A percentile compares a stretch with the other conserved stretches of the same genome.
Conservation (phyloP, 2,888 invertebrate genomes). For the Malacosoma neustria region DNA sequence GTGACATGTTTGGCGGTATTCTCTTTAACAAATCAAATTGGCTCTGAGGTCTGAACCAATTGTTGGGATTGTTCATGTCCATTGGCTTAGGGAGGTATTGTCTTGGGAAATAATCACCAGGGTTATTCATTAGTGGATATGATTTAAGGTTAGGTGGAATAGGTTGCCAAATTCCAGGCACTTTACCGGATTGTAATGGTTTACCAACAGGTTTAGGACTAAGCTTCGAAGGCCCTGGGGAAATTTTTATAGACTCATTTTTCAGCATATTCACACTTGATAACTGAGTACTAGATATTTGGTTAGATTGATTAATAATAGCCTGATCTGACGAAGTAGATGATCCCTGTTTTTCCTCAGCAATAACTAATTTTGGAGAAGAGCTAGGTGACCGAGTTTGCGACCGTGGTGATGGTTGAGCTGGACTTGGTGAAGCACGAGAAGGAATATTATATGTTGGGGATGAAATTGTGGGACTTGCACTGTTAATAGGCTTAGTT, state of each 20-base stretch:
- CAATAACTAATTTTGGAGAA: slow-evolving; percentile 67
- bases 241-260: slow-evolving; percentile 39
- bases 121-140: slow-evolving; percentile 32
- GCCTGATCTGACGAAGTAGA: slow-evolving; percentile 35
- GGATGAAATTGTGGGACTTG: slow-evolving; percentile 33
- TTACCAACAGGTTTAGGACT: slow-evolving; percentile 39
- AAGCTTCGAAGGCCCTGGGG: slow-evolving; percentile 49
- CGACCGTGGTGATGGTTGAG: slow-evolving; percentile 54
- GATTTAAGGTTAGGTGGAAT: slow-evolving; percentile 37
- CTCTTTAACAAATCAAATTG: slow-evolving; percentile 56
- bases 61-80: slow-evolving; percentile 42
- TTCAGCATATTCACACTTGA: slow-evolving; percentile 37
- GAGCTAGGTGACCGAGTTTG: slow-evolving; percentile 70
- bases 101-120: slow-evolving; percentile 42
- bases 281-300: slow-evolving; percentile 56
- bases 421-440: slow-evolving; percentile 33
- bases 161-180: slow-evolving; percentile 44
- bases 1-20: slow-evolving; percentile 51
- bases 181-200: slow-evolving; percentile 39
- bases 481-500: slow-evolving; percentile 29
- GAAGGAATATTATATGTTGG: slow-evolving; percentile 38
- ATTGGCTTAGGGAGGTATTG: slow-evolving; percentile 46
- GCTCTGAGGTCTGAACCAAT: slow-evolving; percentile 54
- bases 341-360: slow-evolving; percentile 60
- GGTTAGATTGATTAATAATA: slow-evolving; percentile 52